Evolutionary conservation across 2,113 vertebrate species (phyloP).

Genomic region (Apteryx mantelli): DNA sequence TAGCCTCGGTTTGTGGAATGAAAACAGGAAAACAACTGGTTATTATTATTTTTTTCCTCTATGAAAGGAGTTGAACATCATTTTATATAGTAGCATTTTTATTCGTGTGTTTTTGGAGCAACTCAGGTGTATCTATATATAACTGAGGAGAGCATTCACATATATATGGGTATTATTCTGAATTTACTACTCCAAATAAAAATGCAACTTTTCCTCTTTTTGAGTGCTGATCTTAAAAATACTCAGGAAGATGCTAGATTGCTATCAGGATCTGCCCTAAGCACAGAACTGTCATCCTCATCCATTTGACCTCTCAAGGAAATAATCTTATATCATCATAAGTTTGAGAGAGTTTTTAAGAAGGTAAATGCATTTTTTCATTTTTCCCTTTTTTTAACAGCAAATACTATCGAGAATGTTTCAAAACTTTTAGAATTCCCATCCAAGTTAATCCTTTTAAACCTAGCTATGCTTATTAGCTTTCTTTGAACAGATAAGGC

Average conservation of each 20-base stretch:
- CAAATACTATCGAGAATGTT: slow-evolving; percentile 71
- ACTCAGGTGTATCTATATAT: neutral
- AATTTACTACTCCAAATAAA: neutral
- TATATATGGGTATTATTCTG: neutral
- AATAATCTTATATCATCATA: slow-evolving; percentile 43
- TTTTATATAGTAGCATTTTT: neutral
- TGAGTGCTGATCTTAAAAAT: neutral
- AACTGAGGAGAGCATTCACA: neutral
- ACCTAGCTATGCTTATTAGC: slow-evolving; percentile 78
- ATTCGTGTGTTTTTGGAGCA: neutral
- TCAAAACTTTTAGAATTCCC: slow-evolving; percentile 76
- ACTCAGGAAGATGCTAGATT: neutral
- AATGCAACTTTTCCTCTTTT: neutral
- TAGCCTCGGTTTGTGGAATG: neutral
- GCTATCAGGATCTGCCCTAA: slow-evolving; percentile 29
- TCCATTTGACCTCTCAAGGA: slow-evolving; percentile 46
- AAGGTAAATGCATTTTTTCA: slow-evolving; percentile 44
- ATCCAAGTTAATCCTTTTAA: slow-evolving; percentile 78
- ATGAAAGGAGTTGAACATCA: neutral
- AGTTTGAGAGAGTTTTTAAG: slow-evolving; percentile 65
- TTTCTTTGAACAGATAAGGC: slow-evolving; percentile 78
- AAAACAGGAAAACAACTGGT: neutral
- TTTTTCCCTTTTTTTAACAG: slow-evolving; percentile 28
- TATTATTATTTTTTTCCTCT: neutral
- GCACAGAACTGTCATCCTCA: slow-evolving; percentile 37